Evolutionary conservation across 1,140 invertebrate genomes (phyloP).

Genomic region (Drosophila sproati): DNA sequence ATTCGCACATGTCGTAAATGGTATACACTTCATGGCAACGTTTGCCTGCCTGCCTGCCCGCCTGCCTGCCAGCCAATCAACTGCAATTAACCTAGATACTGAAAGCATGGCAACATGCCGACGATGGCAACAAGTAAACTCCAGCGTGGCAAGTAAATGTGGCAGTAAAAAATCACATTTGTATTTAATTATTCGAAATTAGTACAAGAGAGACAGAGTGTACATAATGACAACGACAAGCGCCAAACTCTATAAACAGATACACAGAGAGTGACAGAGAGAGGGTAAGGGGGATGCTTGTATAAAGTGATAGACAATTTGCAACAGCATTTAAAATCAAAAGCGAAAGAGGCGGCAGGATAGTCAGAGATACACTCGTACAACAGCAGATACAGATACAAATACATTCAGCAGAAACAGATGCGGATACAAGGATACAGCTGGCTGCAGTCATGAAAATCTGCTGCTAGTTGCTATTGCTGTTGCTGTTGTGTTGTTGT

Average conservation of each 20-base stretch:
- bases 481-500: slow-evolving; percentile 22
- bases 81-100: slow-evolving; percentile 67
- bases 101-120: slow-evolving; percentile 7
- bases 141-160: slow-evolving; percentile 38
- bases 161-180: slow-evolving; percentile 65
- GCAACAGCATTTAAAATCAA: slow-evolving; percentile 23
- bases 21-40: slow-evolving; percentile 28
- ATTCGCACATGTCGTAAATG: slow-evolving; percentile 27
- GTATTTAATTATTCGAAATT: slow-evolving; percentile 66
- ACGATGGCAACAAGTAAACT: slow-evolving; percentile 23
- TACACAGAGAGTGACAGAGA: not conserved
- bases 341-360: not conserved
- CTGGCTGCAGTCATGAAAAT: not conserved
- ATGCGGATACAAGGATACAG: slow-evolving; percentile 12
- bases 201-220: slow-evolving; percentile 33
- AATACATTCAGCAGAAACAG: not conserved
- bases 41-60: slow-evolving; percentile 7
- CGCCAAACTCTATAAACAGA: slow-evolving; percentile 1
- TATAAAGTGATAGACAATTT: slow-evolving; percentile 10
- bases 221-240: slow-evolving; percentile 26
- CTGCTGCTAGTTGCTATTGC: slow-evolving; percentile 31
- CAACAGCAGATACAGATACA: slow-evolving; percentile 14
- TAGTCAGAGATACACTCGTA: slow-evolving; percentile 6
- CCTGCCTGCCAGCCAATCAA: slow-evolving; percentile 39
- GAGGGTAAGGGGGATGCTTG: not conserved